Evolutionary conservation across 2,113 vertebrate genomes (phyloP).

Genomic region (Engystomops pustulosus): DNA sequence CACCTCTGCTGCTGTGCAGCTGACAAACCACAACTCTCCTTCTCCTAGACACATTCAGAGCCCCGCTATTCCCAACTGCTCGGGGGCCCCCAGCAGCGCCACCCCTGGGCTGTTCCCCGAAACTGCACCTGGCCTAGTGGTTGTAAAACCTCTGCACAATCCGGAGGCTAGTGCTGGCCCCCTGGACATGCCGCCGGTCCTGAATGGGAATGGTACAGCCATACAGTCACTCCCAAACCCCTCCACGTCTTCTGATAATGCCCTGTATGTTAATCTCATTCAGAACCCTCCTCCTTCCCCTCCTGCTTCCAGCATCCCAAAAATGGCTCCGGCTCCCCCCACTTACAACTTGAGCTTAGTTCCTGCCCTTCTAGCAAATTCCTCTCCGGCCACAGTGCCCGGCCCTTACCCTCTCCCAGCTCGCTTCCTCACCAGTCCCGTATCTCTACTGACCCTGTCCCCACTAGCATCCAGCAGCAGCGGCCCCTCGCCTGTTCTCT

Average conservation of each 20-base stretch:
- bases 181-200: background rate
- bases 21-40: conserved; percentile 43
- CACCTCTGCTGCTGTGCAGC: conserved; percentile 25
- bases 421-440: conserved; percentile 37
- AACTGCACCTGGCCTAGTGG: background rate
- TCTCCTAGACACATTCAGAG: background rate
- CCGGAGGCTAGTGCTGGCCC: background rate
- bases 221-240: background rate
- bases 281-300: background rate
- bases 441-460: conserved; percentile 30
- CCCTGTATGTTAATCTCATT: background rate
- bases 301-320: background rate
- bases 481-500: background rate
- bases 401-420: conserved; percentile 13
- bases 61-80: conserved; percentile 20
- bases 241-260: background rate
- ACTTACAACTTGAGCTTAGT: conserved; percentile 43
- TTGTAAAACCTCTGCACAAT: background rate
- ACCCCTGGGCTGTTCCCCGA: no score
- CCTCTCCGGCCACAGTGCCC: background rate
- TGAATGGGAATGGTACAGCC: conserved; percentile 22
- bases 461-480: conserved; percentile 1
- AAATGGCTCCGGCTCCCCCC: conserved; percentile 22
- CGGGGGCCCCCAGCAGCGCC: background rate
- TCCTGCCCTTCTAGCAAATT: conserved; percentile 36